Percentiles rank a stretch among this genome's conserved stretches.
Conservation (phyloP, 2,113 vertebrate species). For the Cyrtonyx montezumae region DNA sequence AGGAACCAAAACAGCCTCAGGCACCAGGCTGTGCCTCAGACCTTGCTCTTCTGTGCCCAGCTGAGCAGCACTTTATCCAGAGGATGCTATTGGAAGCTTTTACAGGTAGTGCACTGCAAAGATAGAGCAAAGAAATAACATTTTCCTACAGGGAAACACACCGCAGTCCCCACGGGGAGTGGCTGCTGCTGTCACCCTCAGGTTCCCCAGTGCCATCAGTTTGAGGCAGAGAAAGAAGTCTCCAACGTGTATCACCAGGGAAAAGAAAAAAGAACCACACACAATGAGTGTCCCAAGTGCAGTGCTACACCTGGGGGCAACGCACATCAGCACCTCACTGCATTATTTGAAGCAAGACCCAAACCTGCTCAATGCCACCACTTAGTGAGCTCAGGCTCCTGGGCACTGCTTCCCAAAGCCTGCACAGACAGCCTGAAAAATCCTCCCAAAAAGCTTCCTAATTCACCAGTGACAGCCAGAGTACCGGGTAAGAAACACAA, state of each 20-base stretch:
- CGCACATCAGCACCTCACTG: accelerated
- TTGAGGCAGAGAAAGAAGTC: not conserved
- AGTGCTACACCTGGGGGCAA: not conserved
- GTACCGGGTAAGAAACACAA: not conserved
- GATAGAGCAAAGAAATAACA: not conserved
- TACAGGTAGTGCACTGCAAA: not conserved
- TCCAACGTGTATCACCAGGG: not conserved
- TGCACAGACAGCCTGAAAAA: not conserved
- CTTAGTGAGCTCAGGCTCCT: not conserved
- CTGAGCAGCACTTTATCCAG: not conserved
- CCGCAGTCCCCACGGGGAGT: not conserved
- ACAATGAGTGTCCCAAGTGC: not conserved
- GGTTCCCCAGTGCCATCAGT: not conserved
- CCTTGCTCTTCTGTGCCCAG: not conserved
- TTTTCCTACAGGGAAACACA: too few species aligned
- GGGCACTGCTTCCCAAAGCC: not conserved
- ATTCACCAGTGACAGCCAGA: not conserved
- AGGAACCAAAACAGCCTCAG: not conserved
- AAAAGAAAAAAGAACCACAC: not conserved
- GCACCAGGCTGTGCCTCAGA: not conserved
- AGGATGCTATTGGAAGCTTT: not conserved
- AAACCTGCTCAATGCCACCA: accelerated
- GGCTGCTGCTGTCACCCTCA: accelerated
- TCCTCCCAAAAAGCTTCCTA: not conserved
- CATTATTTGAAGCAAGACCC: not conserved